Conservation (phyloP, 2,888 invertebrate species). For the Bellardia pandia region DNA sequence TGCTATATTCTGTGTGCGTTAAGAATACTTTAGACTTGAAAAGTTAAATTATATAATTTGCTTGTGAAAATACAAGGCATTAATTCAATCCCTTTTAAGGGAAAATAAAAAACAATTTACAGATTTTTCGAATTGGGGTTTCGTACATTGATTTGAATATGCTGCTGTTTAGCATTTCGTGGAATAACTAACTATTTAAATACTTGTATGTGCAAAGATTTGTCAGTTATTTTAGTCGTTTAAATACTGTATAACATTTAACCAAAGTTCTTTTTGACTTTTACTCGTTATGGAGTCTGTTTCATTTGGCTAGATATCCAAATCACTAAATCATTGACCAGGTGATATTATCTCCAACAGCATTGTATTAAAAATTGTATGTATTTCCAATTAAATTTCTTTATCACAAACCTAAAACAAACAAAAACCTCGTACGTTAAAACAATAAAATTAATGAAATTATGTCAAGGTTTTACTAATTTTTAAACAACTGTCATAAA, state of each 20-base stretch:
- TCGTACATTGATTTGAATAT: too few relatives aligned
- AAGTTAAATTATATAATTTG: slow-evolving; percentile 29
- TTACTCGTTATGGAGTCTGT: not conserved
- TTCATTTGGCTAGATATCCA: not conserved
- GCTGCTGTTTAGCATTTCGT: too few relatives aligned
- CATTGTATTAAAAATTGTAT: not conserved
- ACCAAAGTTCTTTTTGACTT: not conserved
- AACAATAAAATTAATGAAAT: slow-evolving; percentile 53
- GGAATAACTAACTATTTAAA: too few relatives aligned
- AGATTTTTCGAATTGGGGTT: too few relatives aligned
- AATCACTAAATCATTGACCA: slow-evolving; percentile 11
- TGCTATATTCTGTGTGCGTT: not conserved
- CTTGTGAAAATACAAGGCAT: not conserved
- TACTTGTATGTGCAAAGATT: too few relatives aligned
- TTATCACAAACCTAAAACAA: slow-evolving; percentile 29
- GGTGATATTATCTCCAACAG: slow-evolving; percentile 44
- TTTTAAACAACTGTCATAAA: slow-evolving; percentile 63
- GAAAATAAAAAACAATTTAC: too few relatives aligned
- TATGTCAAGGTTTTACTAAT: slow-evolving; percentile 65
- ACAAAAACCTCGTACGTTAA: slow-evolving; percentile 17
- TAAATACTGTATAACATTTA: too few relatives aligned
- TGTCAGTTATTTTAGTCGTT: too few relatives aligned
- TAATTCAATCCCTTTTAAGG: too few relatives aligned
- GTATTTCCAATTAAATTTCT: slow-evolving; percentile 36
- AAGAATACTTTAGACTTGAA: slow-evolving; percentile 19